Conservation (phyloP, 2,113 vertebrate genomes). For the Agapornis roseicollis region DNA sequence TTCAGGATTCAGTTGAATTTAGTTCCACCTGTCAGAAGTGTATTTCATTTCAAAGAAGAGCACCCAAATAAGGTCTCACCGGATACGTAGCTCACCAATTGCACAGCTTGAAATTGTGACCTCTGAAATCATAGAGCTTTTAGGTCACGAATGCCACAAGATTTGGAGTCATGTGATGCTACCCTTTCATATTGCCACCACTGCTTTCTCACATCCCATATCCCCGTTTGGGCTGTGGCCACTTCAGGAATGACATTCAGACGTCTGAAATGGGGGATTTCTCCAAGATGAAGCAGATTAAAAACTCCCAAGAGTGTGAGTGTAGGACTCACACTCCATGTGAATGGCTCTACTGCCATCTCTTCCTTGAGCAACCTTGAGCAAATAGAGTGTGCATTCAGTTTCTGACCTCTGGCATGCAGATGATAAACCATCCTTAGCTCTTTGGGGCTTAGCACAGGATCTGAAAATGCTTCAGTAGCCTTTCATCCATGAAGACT, state of each 20-base stretch:
- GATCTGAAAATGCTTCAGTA: not conserved
- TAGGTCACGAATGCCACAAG: not conserved
- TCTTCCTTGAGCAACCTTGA: not conserved
- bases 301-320: not conserved
- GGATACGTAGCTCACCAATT: not conserved
- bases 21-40: not conserved
- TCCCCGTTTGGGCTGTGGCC: not conserved
- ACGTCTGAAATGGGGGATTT: not conserved
- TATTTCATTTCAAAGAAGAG: not conserved
- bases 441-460: not conserved
- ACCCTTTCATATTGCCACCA: not conserved
- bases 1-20: not conserved
- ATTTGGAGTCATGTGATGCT: not conserved
- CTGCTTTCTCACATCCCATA: not conserved
- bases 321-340: not conserved
- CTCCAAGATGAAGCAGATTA: slow-evolving; percentile 9
- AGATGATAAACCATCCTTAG: not conserved
- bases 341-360: not conserved
- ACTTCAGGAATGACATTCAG: not conserved
- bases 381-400: not conserved
- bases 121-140: not conserved
- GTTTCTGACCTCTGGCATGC: not conserved
- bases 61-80: not conserved
- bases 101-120: not conserved
- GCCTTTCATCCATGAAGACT: not conserved